Evolutionary conservation across 2,797 vertebrate genomes (phyloP), one percentile per base, ranked within the genome.

Genomic region (Peromyscus eremicus): DNA sequence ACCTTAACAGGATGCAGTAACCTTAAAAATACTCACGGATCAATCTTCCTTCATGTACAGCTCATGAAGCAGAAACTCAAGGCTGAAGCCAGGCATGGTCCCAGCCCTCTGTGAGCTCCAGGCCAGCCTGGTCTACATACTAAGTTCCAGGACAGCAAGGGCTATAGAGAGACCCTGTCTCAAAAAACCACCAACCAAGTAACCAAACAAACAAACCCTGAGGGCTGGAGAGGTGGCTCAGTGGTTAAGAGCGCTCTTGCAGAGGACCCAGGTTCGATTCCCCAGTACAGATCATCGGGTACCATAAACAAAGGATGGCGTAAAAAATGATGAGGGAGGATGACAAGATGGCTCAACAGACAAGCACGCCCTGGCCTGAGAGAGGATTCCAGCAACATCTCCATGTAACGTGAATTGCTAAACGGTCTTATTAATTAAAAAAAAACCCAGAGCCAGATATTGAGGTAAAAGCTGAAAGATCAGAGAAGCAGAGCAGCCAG

Each of bases 61-160:
- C 90, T 87, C 34, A 77, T 34, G 13, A 94, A 93, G 55, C 73
- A 89, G 81, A 94, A 91, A 76, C 34, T 34, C 23, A 89, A 27
- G n/a, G 23, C 37, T 62, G 80, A 55, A 37, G 25, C 25, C 37
- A 83, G 81, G 25, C 4, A 13, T 83, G 57, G 37, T 43, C 81
- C 57, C 8, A 43, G 16, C 25, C 62, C 14, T 27, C 73, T 83
- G 37, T 82, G 57, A 83, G 57, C 37, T 60, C 23, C 37, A 62
- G 12, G 55, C 1, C n/a, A 82, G 55, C 0, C 55, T 82, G 23
- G 13, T 82, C 23, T 40, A 40, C 57, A 62, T 17, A 82, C 5
- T 60, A 37, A 83, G 37, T 83, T 62, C 57, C 57, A 64, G 37
- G 9, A 43, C 14, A 64, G 57, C 55, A 25, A 82, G 23, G 34